Base-by-base conservation (phyloP, 2,888 invertebrate genomes). In the Eremobia ochroleuca region DNA sequence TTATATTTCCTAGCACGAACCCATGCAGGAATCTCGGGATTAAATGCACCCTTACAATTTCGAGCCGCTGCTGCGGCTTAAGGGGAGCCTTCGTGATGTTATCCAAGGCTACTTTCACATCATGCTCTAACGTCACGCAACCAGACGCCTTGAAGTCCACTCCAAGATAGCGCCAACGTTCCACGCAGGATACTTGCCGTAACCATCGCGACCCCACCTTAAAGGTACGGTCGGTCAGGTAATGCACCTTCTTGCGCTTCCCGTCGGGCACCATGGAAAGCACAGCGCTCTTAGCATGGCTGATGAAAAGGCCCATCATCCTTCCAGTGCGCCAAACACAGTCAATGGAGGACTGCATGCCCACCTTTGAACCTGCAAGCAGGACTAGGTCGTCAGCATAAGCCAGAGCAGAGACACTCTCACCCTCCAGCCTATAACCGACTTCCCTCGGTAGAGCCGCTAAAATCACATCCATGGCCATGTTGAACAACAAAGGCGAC, bases 301-400 rank as follows among this genome's bases (percentile, higher is more conserved):
- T 28, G 0, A 58, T 18, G 2, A 28, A 58, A 0, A 58, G 58
- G 3, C 28, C 58, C 58, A 58, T 58, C 28, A 58, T 58, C 58
- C 28, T 28, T 3, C 28, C 58, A 28, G 58, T 58, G 58, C 15
- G 58, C 28, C 15, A 70, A 0, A 71, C 69, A 52, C 69, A 25
- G n/a, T 88, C 85, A 5, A 91, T 83, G 34, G 91, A 88, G 79
- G 86, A 88, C 81, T 92, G 88, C 86, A 93, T 86, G 28, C 92
- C 90, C 9, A 80, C 81, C 78, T 84, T 90, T 21, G 93, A 89
- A 0, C 91, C 87, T 31, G 92, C 85, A 11, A 92, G 55, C 21
- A 94, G 83, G 46, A 92, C 77, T 0, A 93, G 70, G 85, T 94
- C 94, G 59, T 95, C 95, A 0, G 94, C 94, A 80, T 92, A 95